Evolutionary conservation across 2,113 vertebrate species (phyloP).

Genomic region (Nycticorax nycticorax): DNA sequence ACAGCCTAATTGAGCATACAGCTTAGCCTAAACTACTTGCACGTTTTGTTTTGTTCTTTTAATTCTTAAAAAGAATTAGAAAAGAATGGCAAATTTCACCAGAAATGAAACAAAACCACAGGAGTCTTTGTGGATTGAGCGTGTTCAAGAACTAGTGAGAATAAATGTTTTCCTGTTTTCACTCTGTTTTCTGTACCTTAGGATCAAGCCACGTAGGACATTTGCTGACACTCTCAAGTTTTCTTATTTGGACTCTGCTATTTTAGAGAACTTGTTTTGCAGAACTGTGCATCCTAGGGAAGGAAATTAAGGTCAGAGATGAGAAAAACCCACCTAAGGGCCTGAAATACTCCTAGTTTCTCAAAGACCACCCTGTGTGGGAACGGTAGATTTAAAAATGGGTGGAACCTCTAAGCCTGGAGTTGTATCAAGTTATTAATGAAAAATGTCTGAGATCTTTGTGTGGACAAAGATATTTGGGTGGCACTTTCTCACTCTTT

Average conservation of each 20-base stretch:
- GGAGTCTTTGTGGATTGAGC: background rate
- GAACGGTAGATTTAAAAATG: constrained; percentile 17
- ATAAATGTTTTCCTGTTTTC: constrained; percentile 13
- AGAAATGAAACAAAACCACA: constrained; percentile 29
- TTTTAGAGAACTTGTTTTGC: background rate
- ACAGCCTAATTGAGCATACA: background rate
- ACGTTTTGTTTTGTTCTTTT: constrained; percentile 11
- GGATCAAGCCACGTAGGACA: background rate
- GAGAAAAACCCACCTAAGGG: constrained; percentile 1
- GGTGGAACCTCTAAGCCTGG: constrained; percentile 28
- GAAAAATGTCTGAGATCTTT: constrained; percentile 11
- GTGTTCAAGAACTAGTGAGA: background rate
- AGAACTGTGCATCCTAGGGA: background rate
- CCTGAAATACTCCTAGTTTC: constrained; percentile 4
- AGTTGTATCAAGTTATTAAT: constrained; percentile 25
- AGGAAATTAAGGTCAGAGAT: constrained; percentile 32
- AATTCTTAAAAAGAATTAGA: constrained; percentile 27
- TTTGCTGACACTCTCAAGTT: background rate
- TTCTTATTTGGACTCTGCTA: background rate
- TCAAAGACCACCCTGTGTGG: constrained; percentile 28
- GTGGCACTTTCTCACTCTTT: background rate
- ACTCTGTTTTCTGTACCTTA: constrained; percentile 1
- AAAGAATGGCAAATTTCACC: constrained; percentile 11
- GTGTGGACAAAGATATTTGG: background rate
- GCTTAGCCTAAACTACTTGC: background rate